Percentiles rank a stretch among this genome's conserved stretches.
Evolutionary conservation across 2,797 vertebrate genomes (phyloP).

Genomic region (Serranus cabrilla): DNA sequence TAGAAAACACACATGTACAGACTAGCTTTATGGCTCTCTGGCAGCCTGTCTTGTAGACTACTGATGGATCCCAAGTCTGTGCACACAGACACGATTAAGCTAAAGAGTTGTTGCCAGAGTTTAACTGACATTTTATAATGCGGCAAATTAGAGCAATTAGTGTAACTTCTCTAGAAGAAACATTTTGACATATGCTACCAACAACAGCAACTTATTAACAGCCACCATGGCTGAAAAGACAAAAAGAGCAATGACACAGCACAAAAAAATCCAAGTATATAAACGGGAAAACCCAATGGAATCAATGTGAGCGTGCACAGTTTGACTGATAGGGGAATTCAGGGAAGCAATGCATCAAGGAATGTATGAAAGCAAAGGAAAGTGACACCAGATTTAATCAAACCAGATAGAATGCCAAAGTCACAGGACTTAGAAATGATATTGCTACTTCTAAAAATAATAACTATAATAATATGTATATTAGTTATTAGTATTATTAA

Average conservation of each 20-base stretch:
- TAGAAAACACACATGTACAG: slow-evolving; percentile 70
- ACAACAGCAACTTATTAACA: background rate
- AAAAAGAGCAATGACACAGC: background rate
- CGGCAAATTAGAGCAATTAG: background rate
- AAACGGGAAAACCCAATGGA: background rate
- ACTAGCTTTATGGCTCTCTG: slow-evolving; percentile 61
- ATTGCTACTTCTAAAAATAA: no score
- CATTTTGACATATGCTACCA: background rate
- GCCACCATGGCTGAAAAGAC: background rate
- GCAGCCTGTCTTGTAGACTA: background rate
- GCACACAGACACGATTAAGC: background rate
- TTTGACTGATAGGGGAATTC: slow-evolving; percentile 2
- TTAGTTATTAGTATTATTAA: no score
- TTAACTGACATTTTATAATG: background rate
- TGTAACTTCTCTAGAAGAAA: background rate
- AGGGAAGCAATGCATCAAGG: background rate
- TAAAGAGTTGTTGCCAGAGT: background rate
- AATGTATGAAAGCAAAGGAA: background rate
- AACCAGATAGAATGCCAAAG: background rate
- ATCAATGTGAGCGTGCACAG: background rate
- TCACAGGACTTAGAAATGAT: background rate
- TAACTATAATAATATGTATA: no score
- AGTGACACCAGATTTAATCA: background rate
- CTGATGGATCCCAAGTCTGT: slow-evolving; percentile 15
- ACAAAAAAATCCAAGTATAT: background rate